phyloP scores from a whole-genome alignment of 1,140 invertebrate species.

The Aporrectodea caliginosa region DNA sequence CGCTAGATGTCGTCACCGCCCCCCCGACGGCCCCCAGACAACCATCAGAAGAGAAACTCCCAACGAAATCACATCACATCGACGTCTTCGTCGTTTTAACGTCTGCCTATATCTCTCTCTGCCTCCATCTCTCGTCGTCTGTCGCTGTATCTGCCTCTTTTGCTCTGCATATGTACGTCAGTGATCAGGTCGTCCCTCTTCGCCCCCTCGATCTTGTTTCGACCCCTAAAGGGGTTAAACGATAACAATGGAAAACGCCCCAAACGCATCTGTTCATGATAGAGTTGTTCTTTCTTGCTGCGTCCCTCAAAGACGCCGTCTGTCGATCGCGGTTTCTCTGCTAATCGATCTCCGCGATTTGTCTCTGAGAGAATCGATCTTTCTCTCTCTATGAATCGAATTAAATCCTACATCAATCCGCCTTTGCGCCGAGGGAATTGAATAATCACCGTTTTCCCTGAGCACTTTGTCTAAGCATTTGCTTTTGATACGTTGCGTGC shows the following conservation, averaged over 20 bases:
- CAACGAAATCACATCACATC: neutral
- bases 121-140: too few species aligned
- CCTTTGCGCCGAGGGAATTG: too few species aligned
- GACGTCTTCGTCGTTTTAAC: neutral
- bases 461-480: too few species aligned
- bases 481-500: too few species aligned
- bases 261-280: too few species aligned
- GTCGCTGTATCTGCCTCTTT: neutral
- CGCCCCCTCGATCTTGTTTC: neutral
- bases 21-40: neutral
- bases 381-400: neutral
- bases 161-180: neutral
- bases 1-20: neutral
- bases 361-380: neutral
- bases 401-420: neutral
- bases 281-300: too few species aligned
- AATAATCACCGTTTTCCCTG: too few species aligned
- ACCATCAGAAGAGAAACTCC: neutral
- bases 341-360: neutral
- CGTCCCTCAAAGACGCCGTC: too few species aligned
- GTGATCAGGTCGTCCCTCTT: neutral
- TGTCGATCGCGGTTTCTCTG: neutral
- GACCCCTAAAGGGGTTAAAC: too few species aligned
- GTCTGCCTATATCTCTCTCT: neutral
- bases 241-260: too few species aligned